phyloP scores from a whole-genome alignment of 2,888 invertebrate genomes.

The Encarsia formosa region DNA sequence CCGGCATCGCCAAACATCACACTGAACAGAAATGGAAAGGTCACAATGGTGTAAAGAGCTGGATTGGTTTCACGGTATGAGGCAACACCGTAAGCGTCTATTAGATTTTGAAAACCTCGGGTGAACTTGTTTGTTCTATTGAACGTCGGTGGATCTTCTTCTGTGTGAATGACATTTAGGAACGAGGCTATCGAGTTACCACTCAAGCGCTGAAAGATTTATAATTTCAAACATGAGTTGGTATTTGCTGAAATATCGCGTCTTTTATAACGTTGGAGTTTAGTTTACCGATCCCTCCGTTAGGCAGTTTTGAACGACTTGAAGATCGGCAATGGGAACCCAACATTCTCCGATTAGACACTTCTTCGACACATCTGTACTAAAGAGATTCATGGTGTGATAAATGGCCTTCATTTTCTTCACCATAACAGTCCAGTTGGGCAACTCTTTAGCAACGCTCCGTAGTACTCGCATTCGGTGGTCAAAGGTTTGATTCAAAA shows the following conservation, averaged over 20 bases:
- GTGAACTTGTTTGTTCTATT: slow-evolving; percentile 97
- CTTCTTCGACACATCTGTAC: slow-evolving; percentile 97
- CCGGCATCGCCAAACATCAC: slow-evolving; percentile 99
- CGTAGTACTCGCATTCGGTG: slow-evolving; percentile 80
- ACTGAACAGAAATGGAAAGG: slow-evolving; percentile 96
- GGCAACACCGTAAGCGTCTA: slow-evolving; percentile 95
- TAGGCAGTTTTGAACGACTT: slow-evolving; percentile 77
- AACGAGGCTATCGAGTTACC: slow-evolving; percentile 95
- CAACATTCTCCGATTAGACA: slow-evolving; percentile 94
- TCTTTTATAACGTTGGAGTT: too few relatives aligned
- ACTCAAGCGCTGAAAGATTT: slow-evolving; percentile 47
- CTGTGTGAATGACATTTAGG: slow-evolving; percentile 87
- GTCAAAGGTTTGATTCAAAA: slow-evolving; percentile 81
- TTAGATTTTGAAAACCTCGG: slow-evolving; percentile 86
- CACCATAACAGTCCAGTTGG: slow-evolving; percentile 83
- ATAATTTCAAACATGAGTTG: neutral
- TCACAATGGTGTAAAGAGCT: slow-evolving; percentile 93
- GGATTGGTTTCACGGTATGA: slow-evolving; percentile 96
- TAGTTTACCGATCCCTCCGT: slow-evolving; percentile 77
- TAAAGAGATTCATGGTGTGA: slow-evolving; percentile 88
- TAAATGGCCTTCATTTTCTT: slow-evolving; percentile 91
- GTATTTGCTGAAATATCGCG: slow-evolving; percentile 27
- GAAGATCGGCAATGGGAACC: slow-evolving; percentile 71
- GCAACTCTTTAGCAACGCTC: slow-evolving; percentile 81
- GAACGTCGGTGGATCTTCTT: slow-evolving; percentile 90